phyloP scores from a whole-genome alignment of 2,113 vertebrate genomes.

The Pterocles burchelli region DNA sequence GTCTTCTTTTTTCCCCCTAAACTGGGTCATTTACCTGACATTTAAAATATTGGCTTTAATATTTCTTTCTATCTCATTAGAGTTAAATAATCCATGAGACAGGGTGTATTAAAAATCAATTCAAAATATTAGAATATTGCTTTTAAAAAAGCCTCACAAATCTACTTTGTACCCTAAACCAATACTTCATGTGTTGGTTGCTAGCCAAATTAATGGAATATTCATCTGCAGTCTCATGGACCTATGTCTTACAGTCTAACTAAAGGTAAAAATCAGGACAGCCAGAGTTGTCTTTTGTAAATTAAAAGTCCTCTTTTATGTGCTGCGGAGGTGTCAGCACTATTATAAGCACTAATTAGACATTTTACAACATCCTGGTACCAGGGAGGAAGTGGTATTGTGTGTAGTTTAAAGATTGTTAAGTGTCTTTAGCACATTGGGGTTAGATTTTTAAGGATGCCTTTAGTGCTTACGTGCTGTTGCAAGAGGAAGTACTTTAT shows the following conservation, averaged over 20 bases:
- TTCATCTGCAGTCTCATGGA: constrained; percentile 61
- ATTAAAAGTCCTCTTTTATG: constrained; percentile 79
- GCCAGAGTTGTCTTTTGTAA: constrained; percentile 73
- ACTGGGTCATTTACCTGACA: constrained; percentile 22
- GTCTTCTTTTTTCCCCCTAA: neutral
- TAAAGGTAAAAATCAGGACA: constrained; percentile 80
- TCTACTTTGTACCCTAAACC: constrained; percentile 32
- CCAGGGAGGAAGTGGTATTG: constrained; percentile 63
- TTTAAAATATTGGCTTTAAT: constrained; percentile 69
- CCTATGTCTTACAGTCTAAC: constrained; percentile 72
- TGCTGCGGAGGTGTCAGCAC: constrained; percentile 73
- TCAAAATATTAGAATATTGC: constrained; percentile 50
- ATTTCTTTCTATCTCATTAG: constrained; percentile 63
- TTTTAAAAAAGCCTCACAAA: constrained; percentile 45
- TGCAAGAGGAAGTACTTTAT: constrained; percentile 74
- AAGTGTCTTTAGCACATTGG: constrained; percentile 68
- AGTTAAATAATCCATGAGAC: constrained; percentile 68
- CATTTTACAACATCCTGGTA: constrained; percentile 78
- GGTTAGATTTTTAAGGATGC: constrained; percentile 75
- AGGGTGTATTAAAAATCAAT: constrained; percentile 46
- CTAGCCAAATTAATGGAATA: constrained; percentile 73
- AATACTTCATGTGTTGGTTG: constrained; percentile 58
- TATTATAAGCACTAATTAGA: constrained; percentile 79
- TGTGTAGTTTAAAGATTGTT: constrained; percentile 76
- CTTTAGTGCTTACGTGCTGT: constrained; percentile 73